Base-by-base conservation (phyloP, 2,888 invertebrate genomes). In the Rutpela maculata region DNA sequence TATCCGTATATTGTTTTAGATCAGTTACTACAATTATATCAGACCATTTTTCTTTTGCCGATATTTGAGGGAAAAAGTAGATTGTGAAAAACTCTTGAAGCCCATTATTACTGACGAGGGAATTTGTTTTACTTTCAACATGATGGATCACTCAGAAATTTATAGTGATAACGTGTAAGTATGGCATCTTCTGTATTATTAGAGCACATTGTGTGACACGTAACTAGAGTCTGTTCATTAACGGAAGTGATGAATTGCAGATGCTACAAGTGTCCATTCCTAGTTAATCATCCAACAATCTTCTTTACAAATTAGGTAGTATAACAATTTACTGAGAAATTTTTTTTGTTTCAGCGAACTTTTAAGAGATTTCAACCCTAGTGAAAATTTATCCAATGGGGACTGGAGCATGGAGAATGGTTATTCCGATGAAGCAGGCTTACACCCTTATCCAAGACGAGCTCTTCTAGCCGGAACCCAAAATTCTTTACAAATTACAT, bases 91-190 rank as follows among this genome's bases (percentile, higher is more conserved):
- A 6, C 86, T 93, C 1, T 94, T 95, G 84, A 91, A 90, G 0
- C 93, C 93, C 2, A 92, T 93, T 71, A 82, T 94, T 60, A 95
- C 95, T 0, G 94, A 94, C 82, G 94, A 94, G 86, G 95, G 95
- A 0, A 89, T 93, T 7, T 95, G 95, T 84, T 94, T 92, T 79
- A 93, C 94, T 1, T 95, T 94, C 83, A 95, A 95, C 82, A 92
- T 93, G 66, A 86, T 95, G 72, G 91, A 92, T 63, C 90, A 91
- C 1, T 89, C 90, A 0, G 92, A 93, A 80, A 89, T 94, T 38
- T 93, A 92, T 81, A 90, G 91, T 69, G 83, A 89, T 19, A 90
- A 92, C 74, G 91, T 91, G 92, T 92, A 88, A 87, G 87, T 82
- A 77, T 60, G 55, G 67, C 5, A 75, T 50, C 26, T n/a, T n/a